These are phyloP conservation scores for Callaeas wilsoni DNA, from an alignment of 2,113 vertebrate genomes.

Conservation along the genomic window DNA sequence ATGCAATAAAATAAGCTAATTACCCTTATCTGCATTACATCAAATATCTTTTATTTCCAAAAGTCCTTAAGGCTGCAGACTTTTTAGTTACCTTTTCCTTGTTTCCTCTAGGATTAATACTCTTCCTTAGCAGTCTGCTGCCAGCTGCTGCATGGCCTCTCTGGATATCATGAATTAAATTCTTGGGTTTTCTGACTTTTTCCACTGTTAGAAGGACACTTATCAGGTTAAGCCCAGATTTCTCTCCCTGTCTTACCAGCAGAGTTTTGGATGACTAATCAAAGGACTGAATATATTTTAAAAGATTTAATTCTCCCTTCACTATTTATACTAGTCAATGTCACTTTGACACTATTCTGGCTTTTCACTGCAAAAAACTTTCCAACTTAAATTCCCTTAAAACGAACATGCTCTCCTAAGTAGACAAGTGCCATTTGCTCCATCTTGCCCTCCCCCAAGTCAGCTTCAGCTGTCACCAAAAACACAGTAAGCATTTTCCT, in stretches of 20 bases:
- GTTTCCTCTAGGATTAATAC: neutral
- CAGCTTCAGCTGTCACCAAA: slow-evolving; percentile 51
- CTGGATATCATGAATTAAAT: neutral
- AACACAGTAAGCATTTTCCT: slow-evolving; percentile 53
- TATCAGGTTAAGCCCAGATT: slow-evolving; percentile 52
- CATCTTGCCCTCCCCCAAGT: neutral
- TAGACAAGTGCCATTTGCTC: neutral
- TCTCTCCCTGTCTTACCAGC: slow-evolving; percentile 16
- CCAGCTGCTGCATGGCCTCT: neutral
- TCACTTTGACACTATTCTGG: slow-evolving; percentile 40
- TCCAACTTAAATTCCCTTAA: neutral
- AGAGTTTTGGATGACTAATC: slow-evolving; percentile 41
- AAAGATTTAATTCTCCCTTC: slow-evolving; percentile 23
- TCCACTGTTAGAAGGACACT: neutral
- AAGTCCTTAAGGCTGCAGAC: neutral
- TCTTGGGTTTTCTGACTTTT: neutral
- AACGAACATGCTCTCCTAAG: neutral
- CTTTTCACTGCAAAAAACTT: neutral
- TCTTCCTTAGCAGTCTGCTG: neutral
- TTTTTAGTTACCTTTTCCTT: neutral
- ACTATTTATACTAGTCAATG: slow-evolving; percentile 22
- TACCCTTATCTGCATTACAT: neutral
- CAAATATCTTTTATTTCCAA: neutral
- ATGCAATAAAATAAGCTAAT: neutral
- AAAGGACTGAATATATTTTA: slow-evolving; percentile 20